Base-by-base conservation (phyloP, 64 coral and sea anemone genomes). In the Cladopsammia gracilis region DNA sequence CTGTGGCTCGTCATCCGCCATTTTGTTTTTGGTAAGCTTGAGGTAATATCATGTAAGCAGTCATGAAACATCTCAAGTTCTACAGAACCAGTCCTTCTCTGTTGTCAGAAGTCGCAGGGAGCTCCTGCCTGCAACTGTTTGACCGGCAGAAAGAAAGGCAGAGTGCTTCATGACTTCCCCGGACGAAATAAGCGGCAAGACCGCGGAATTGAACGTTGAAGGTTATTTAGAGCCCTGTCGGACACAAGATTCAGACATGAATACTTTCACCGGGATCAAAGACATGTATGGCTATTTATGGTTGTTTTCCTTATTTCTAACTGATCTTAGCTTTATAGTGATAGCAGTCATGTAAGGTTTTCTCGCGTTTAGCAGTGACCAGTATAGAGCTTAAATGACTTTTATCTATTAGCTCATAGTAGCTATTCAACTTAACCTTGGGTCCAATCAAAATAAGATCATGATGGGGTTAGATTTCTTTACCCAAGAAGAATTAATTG, bases 221-320 rank as follows among this genome's bases (percentile, higher is more conserved):
- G 77, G 56, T 19, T 82, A 82, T 47, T 82, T 82, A 3, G 78
- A 64, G 14, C 15, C 78, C 26, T 82, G 18, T 61, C 18, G 34
- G 16, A 82, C 18, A 18, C 13, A 82, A 16, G 18, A 44, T 10
- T 25, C 16, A 44, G 42, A 47, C 10, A 46, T 2, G 6, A n/a
- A 13, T 62, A 47, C 59, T 64, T 82, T 82, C 34, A 82, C 13
- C 5, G 78, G 78, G 42, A 82, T 82, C 78, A 82, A 64, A 64
- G 78, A 82, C 59, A 61, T 82, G 78, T 82, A 61, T 64, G 78
- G 25, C 4, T 44, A 43, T 20, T n/a, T 53, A 10, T 5, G 3
- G 44, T 8, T 20, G 43, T 54, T 53, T 11, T 23, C 18, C 2
- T 11, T 48, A 18, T 75, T 48, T 16, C 15, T 75, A 46, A n/a